Evolutionary conservation across 2,113 vertebrate genomes (phyloP).

Genomic region (Syrrhaptes paradoxus): DNA sequence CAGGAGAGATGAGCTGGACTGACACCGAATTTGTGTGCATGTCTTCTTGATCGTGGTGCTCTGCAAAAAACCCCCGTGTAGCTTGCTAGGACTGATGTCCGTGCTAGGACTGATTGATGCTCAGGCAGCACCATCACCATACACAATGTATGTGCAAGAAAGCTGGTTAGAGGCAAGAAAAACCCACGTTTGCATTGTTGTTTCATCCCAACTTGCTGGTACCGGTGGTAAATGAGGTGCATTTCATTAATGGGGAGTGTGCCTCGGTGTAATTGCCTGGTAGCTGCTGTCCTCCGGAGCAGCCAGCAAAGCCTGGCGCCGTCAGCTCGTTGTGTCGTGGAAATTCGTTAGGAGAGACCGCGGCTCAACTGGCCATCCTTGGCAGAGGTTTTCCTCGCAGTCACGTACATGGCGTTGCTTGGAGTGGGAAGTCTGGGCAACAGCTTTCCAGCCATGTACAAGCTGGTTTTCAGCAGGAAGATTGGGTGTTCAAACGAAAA

Average conservation of each 20-base stretch:
- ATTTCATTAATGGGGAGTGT: background rate
- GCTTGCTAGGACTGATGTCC: accelerated
- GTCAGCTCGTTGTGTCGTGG: background rate
- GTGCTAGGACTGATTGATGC: accelerated
- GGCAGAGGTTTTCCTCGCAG: background rate
- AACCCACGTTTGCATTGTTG: background rate
- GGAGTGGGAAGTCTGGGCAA: background rate
- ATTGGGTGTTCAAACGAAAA: background rate
- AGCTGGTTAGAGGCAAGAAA: background rate
- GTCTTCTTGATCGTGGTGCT: background rate
- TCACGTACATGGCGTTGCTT: accelerated
- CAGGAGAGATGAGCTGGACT: no score
- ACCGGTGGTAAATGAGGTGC: background rate
- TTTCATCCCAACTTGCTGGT: background rate
- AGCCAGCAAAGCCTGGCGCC: background rate
- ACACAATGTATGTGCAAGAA: accelerated
- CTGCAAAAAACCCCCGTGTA: accelerated
- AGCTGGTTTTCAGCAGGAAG: background rate
- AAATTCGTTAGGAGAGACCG: background rate
- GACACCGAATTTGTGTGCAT: background rate
- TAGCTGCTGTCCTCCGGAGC: background rate
- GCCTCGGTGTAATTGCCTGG: background rate
- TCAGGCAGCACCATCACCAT: background rate
- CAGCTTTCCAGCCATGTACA: background rate
- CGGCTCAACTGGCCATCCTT: background rate